Percentiles rank a stretch among this genome's conserved stretches.
Conservation (phyloP, 64 coral and sea anemone genomes). For the Montipora capricornis region DNA sequence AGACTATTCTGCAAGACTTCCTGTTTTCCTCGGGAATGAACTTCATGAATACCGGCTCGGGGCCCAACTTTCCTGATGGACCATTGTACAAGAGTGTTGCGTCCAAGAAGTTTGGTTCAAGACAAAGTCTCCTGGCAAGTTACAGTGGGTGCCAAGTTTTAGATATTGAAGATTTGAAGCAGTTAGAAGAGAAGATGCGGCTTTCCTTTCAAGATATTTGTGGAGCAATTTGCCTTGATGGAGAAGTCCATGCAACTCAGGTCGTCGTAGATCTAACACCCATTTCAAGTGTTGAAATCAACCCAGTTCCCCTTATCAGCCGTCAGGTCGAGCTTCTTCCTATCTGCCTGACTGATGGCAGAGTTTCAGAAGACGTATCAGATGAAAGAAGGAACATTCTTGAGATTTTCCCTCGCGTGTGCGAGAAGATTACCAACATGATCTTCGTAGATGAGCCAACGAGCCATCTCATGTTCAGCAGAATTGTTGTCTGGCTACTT, state of each 20-base stretch:
- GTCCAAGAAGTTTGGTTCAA: neutral
- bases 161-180: conserved; percentile 9
- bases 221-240: neutral
- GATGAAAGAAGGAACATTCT: neutral
- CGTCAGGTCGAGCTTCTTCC: neutral
- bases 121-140: neutral
- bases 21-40: neutral
- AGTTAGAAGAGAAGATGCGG: neutral
- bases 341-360: neutral
- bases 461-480: neutral
- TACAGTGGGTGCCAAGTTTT: neutral
- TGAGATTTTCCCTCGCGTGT: neutral
- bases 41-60: neutral
- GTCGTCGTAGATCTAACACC: neutral
- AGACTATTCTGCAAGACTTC: conserved; percentile 14
- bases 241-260: neutral
- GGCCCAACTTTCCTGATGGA: neutral
- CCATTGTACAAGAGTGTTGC: conserved; percentile 13
- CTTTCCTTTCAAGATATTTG: neutral
- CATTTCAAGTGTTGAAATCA: neutral
- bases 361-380: neutral
- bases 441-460: neutral
- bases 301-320: neutral
- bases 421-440: neutral
- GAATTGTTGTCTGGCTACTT: neutral